Conservation (phyloP, 2,113 vertebrate species). For the Cercopithecus mona region DNA sequence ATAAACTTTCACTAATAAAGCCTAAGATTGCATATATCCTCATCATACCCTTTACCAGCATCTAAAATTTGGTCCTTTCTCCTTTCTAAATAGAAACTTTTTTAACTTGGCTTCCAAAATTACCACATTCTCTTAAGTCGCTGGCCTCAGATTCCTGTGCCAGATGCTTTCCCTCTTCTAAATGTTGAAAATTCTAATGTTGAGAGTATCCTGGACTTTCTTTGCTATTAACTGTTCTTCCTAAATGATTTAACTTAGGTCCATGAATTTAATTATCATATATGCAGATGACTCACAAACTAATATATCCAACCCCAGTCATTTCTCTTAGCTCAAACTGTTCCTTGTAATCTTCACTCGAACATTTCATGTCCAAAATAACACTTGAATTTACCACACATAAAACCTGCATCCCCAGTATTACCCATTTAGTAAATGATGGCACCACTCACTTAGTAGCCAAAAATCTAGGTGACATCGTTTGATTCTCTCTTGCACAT, state of each 20-base stretch:
- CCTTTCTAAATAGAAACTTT: neutral
- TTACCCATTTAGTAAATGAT: neutral
- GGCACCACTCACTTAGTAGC: neutral
- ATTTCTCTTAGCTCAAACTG: neutral
- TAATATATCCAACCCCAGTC: neutral
- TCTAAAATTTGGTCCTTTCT: neutral
- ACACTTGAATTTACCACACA: neutral
- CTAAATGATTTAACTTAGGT: constrained; percentile 1
- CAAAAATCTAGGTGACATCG: neutral
- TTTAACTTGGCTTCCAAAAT: neutral
- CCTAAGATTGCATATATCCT: neutral
- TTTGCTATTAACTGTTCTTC: neutral
- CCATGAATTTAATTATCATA: neutral
- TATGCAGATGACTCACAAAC: neutral
- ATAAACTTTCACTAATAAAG: neutral
- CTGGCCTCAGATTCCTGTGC: neutral
- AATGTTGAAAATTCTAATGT: neutral
- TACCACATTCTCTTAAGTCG: neutral
- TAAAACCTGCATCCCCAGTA: neutral
- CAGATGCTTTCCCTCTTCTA: constrained; percentile 1
- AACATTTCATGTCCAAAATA: constrained; percentile 4
- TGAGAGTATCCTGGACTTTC: neutral
- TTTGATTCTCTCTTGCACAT: neutral
- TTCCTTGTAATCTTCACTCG: neutral
- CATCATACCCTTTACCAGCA: neutral